A percentile compares a stretch with the other conserved stretches of the same genome.
Evolutionary conservation across 1,140 invertebrate species (phyloP).

Genomic region (Gryon sp.): DNA sequence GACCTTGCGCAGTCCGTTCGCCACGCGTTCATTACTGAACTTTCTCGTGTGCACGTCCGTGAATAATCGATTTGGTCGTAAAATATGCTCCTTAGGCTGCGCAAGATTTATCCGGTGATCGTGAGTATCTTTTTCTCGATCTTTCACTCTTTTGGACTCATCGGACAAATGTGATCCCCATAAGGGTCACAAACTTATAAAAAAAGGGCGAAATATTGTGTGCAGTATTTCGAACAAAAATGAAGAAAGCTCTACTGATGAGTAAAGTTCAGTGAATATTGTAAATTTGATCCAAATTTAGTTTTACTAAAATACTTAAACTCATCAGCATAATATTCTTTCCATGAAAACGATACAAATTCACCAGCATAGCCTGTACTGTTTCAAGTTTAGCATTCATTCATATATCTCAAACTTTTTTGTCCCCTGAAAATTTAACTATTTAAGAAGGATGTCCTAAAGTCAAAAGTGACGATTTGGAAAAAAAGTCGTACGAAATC

Average conservation of each 20-base stretch:
- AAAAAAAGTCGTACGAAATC: slow-evolving; percentile 16
- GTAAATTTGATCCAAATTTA: too few species aligned
- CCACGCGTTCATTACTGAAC: slow-evolving; percentile 70
- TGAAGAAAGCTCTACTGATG: too few species aligned
- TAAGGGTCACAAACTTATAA: slow-evolving; percentile 29
- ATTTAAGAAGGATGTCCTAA: too few species aligned
- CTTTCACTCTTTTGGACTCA: slow-evolving; percentile 44
- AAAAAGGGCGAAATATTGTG: slow-evolving; percentile 4
- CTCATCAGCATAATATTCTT: too few species aligned
- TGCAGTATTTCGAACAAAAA: background rate
- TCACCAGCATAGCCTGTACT: too few species aligned
- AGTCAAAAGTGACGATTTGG: too few species aligned
- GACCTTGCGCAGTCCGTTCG: slow-evolving; percentile 68
- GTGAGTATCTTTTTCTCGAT: slow-evolving; percentile 58
- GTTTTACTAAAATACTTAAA: too few species aligned
- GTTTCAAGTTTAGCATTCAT: too few species aligned
- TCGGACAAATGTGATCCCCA: slow-evolving; percentile 27
- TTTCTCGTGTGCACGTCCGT: slow-evolving; percentile 71
- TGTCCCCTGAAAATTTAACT: too few species aligned
- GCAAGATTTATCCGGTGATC: slow-evolving; percentile 62
- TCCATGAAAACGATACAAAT: too few species aligned
- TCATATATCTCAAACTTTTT: too few species aligned
- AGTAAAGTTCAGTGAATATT: too few species aligned
- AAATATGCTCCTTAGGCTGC: slow-evolving; percentile 74
- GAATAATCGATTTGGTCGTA: slow-evolving; percentile 76